phyloP scores from a whole-genome alignment of 2,888 invertebrate species.

The Clepsis dumicolana region DNA sequence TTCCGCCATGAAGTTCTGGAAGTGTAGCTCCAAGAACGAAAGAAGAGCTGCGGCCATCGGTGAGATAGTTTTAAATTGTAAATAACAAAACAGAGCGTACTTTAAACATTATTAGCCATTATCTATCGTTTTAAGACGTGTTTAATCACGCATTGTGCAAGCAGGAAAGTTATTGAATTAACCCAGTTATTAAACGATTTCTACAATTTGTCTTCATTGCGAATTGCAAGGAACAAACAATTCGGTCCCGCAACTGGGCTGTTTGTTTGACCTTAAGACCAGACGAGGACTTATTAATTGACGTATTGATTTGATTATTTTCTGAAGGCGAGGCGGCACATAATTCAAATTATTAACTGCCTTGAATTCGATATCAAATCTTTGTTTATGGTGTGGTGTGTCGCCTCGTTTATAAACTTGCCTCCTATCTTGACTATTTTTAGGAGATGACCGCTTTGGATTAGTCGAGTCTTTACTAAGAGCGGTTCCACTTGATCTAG shows the following conservation, averaged over 20 bases:
- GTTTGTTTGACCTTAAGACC: conserved; percentile 45
- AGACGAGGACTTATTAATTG: conserved; percentile 5
- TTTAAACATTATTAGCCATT: conserved; percentile 9
- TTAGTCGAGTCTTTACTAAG: no score
- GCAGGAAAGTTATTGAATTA: conserved; percentile 54
- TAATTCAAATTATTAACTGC: background rate
- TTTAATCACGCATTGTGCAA: conserved; percentile 33
- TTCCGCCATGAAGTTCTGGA: conserved; percentile 79
- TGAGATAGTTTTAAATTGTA: conserved; percentile 52
- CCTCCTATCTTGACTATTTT: background rate
- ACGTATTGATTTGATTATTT: conserved; percentile 21
- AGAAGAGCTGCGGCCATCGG: conserved; percentile 64
- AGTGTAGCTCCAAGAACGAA: conserved; percentile 71
- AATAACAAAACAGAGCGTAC: background rate
- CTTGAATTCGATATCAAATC: background rate
- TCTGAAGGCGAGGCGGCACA: background rate
- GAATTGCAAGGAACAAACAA: conserved; percentile 50
- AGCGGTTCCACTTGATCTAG: no score
- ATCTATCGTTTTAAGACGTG: conserved; percentile 22
- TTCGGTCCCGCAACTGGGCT: conserved; percentile 51
- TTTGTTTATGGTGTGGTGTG: background rate
- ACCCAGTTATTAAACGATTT: conserved; percentile 55
- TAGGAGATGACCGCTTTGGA: background rate
- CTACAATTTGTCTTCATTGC: conserved; percentile 60
- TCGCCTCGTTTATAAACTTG: background rate